Evolutionary conservation across 1,140 invertebrate species (phyloP).

Genomic region (Gryllus bimaculatus): DNA sequence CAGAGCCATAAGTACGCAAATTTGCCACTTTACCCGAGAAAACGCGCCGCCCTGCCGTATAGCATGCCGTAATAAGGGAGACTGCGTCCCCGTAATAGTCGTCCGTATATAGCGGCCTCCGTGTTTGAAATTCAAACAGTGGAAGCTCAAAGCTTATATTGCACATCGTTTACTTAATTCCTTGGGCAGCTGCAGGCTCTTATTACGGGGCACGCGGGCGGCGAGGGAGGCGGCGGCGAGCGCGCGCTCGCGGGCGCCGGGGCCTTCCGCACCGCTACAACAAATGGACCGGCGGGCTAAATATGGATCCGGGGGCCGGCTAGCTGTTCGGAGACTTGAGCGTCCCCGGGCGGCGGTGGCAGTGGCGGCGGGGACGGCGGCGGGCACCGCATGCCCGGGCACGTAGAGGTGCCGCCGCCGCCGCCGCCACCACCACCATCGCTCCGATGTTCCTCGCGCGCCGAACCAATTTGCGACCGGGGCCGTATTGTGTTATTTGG

Average conservation of each 20-base stretch:
- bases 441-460: background rate
- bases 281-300: background rate
- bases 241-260: too few relatives aligned
- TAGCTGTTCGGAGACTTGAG: background rate
- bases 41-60: background rate
- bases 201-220: background rate
- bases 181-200: background rate
- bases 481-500: background rate
- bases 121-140: conserved; percentile 5
- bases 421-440: background rate
- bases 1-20: background rate
- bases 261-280: background rate
- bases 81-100: background rate
- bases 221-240: background rate
- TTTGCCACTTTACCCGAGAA: background rate
- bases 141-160: conserved; percentile 1
- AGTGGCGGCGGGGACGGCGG: too few relatives aligned
- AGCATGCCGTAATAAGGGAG: background rate
- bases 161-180: background rate
- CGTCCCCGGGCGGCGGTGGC: background rate
- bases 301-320: background rate
- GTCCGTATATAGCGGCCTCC: background rate
- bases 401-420: background rate
- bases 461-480: background rate
- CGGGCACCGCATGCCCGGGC: background rate